Base-by-base conservation (phyloP, 2,888 invertebrate species). In the Galeopsomyia nigrocyanea region DNA sequence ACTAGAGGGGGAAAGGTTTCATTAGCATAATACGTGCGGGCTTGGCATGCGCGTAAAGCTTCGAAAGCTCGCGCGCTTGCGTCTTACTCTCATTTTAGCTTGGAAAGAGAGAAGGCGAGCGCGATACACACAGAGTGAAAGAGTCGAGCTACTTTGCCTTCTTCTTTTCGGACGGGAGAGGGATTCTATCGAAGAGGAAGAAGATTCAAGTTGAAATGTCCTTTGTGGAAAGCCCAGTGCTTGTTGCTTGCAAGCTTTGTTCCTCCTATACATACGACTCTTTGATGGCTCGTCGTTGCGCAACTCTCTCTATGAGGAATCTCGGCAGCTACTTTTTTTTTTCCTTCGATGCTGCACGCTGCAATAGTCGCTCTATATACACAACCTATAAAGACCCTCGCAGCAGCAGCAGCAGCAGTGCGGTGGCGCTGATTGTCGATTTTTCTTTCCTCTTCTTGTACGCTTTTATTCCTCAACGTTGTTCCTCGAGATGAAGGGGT, bases 21-120 rank as follows among this genome's bases (percentile, higher is more conserved):
- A 57, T 66, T 49, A 57, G 26, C 57, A 57, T 66, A 66, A 66
- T 66, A 47, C 31, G 26, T 17, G 10, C 9, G n/a, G 65, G 55
- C 22, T 47, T 22, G 21, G 13, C 39, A 39, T 13, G 39, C 39
- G 39, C 7, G 39, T 1, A 5, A 13, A 39, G 39, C 39, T 39
- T 39, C n/a, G 46, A 47, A 47, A 46, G n/a, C 31, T 61, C 47
- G 39, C 10, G 39, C 39, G 5, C 47, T 26, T 55, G n/a, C 31
- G 14, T 53, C 13, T 63, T 53, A 5, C 13, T 16, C 26, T 63
- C 26, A 39, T n/a, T 19, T 19, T 53, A 21, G 53, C 16, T 31
- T 39, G 39, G 39, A 39, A 39, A 39, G 39, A 39, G 13, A 26
- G 31, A 10, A n/a, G 56, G 10, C 6, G 17, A 6, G 39, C 17